These are phyloP conservation scores for Stictocephala bisonia DNA, from an alignment of 2,888 invertebrate genomes.

Conservation along the genomic window DNA sequence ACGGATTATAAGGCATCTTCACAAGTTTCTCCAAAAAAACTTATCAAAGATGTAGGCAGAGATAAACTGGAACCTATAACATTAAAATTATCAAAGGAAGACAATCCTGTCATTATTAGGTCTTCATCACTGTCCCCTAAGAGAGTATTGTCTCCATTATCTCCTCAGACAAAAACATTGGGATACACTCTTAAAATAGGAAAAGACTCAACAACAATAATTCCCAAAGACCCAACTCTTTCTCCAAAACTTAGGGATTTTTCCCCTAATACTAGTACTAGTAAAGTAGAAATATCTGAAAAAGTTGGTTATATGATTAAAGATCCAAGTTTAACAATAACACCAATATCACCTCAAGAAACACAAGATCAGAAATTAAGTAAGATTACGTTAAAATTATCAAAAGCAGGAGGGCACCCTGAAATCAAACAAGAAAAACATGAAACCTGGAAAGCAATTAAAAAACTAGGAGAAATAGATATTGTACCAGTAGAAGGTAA, in stretches of 20 bases:
- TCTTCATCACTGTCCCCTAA: conserved; percentile 41
- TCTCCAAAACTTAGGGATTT: conserved; percentile 20
- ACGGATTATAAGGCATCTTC: neutral
- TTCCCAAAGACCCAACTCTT: conserved; percentile 48
- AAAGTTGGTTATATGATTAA: conserved; percentile 50
- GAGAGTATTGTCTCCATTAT: conserved; percentile 17
- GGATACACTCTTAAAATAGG: conserved; percentile 56
- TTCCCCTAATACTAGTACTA: conserved; percentile 26
- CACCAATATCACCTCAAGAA: conserved; percentile 39
- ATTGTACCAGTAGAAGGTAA: conserved; percentile 30
- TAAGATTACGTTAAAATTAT: conserved; percentile 44
- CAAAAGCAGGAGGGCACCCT: conserved; percentile 42
- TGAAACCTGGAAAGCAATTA: conserved; percentile 49
- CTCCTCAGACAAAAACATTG: conserved; percentile 51
- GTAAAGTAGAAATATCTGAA: conserved; percentile 18
- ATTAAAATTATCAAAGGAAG: conserved; percentile 51
- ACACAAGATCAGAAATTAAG: conserved; percentile 38
- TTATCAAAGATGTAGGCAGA: neutral
- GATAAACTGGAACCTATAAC: conserved; percentile 51
- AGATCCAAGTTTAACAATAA: conserved; percentile 47
- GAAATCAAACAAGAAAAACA: conserved; percentile 51
- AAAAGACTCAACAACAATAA: conserved; percentile 54
- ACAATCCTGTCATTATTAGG: conserved; percentile 50
- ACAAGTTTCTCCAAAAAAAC: conserved; percentile 18
- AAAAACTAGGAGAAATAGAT: conserved; percentile 31